Evolutionary conservation across 2,113 vertebrate genomes (phyloP).

Genomic region (Cepphus grylle): DNA sequence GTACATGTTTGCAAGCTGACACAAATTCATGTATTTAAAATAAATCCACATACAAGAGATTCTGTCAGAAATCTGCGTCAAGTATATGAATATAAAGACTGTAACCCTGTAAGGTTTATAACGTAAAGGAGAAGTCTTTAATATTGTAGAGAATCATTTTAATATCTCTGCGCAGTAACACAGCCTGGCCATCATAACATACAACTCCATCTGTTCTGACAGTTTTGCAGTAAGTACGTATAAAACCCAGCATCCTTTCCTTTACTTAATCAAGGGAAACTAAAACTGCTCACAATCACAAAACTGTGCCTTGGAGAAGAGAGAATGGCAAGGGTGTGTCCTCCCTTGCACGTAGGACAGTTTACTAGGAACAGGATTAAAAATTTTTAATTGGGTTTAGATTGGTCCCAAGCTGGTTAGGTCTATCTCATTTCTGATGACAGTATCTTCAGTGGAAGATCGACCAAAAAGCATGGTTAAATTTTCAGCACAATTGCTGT

Average conservation of each 20-base stretch:
- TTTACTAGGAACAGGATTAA: not conserved
- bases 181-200: slow-evolving; percentile 22
- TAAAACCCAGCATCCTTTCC: not conserved
- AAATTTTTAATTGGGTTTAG: not conserved
- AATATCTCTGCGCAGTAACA: slow-evolving; percentile 28
- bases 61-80: slow-evolving; percentile 16
- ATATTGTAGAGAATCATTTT: slow-evolving; percentile 45
- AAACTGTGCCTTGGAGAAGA: not conserved
- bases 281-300: not conserved
- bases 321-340: not conserved
- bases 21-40: not conserved
- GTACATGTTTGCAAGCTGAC: not conserved
- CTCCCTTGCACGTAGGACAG: not conserved
- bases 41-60: not conserved
- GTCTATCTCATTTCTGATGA: not conserved
- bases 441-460: not conserved
- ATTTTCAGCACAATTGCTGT: not conserved
- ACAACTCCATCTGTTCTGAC: slow-evolving; percentile 26
- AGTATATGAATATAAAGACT: not conserved
- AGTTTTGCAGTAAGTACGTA: slow-evolving; percentile 32
- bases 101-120: slow-evolving; percentile 47
- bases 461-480: not conserved
- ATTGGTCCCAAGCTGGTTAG: not conserved
- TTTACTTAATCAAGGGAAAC: not conserved
- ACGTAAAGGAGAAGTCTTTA: slow-evolving; percentile 57